Conservation (phyloP, 2,113 vertebrate species). For the Oncorhynchus gorbuscha region DNA sequence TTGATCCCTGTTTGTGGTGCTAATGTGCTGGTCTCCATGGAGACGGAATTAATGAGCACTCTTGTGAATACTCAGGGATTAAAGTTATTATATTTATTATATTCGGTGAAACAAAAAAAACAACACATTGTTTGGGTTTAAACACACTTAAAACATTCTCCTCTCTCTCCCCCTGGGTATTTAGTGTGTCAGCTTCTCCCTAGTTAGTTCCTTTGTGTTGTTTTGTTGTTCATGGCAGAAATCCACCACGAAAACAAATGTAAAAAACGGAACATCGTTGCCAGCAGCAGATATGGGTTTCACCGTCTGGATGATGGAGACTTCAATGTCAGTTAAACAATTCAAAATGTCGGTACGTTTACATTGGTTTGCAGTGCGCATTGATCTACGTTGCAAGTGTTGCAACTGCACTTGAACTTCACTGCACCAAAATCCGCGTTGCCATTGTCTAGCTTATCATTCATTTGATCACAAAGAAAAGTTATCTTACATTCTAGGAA, state of each 20-base stretch:
- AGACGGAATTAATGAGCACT: slow-evolving; percentile 52
- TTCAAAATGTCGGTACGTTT: background rate
- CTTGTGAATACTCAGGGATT: slow-evolving; percentile 43
- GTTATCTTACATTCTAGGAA: no score
- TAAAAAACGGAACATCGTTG: background rate
- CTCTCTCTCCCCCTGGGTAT: slow-evolving; percentile 6
- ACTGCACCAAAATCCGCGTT: no score
- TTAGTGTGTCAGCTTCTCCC: background rate
- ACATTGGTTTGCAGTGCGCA: background rate
- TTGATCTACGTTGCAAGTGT: background rate
- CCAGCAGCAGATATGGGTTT: background rate
- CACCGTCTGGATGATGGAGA: background rate
- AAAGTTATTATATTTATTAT: slow-evolving; percentile 35
- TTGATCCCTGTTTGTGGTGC: slow-evolving; percentile 46
- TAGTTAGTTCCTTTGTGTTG: slow-evolving; percentile 8
- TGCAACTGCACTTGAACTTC: background rate
- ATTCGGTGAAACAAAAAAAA: slow-evolving; percentile 25
- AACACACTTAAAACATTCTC: slow-evolving; percentile 28
- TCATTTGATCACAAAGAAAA: no score
- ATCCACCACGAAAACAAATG: background rate
- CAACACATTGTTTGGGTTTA: slow-evolving; percentile 8
- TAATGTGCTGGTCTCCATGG: slow-evolving; percentile 49
- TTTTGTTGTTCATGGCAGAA: background rate
- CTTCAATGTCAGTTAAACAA: background rate
- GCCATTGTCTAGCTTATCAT: no score